Conservation (phyloP, 2,113 vertebrate genomes). For the Vombatus ursinus region DNA sequence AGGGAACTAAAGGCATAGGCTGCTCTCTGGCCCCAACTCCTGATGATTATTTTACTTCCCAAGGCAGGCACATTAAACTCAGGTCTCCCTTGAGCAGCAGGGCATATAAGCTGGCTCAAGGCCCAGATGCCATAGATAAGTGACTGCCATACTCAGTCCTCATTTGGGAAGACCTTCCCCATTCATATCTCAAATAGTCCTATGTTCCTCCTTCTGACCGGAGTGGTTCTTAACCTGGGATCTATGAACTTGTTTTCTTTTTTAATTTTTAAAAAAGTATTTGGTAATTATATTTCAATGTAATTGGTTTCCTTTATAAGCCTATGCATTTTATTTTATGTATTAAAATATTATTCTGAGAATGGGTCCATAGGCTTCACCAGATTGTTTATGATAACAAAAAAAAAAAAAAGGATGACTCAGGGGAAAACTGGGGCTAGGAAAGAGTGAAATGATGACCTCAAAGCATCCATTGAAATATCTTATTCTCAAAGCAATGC, state of each 20-base stretch:
- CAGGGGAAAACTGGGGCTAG: not conserved
- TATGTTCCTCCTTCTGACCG: not conserved
- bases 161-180: not conserved
- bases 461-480: not conserved
- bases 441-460: not conserved
- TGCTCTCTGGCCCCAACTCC: not conserved
- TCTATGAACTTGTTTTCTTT: not conserved
- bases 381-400: not conserved
- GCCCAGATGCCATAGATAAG: accelerated
- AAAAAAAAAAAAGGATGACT: no score
- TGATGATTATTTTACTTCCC: no score
- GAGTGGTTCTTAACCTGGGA: not conserved
- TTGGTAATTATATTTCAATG: not conserved
- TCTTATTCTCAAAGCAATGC: not conserved
- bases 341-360: not conserved
- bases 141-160: no score
- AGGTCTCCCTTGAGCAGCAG: not conserved
- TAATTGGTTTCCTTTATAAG: not conserved
- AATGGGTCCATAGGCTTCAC: not conserved
- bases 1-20: not conserved
- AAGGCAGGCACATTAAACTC: not conserved
- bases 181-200: not conserved
- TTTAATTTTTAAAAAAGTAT: not conserved
- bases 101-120: not conserved
- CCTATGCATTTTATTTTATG: not conserved